Conservation (phyloP, 2,888 invertebrate species). For the Amblyteles armatorius region DNA sequence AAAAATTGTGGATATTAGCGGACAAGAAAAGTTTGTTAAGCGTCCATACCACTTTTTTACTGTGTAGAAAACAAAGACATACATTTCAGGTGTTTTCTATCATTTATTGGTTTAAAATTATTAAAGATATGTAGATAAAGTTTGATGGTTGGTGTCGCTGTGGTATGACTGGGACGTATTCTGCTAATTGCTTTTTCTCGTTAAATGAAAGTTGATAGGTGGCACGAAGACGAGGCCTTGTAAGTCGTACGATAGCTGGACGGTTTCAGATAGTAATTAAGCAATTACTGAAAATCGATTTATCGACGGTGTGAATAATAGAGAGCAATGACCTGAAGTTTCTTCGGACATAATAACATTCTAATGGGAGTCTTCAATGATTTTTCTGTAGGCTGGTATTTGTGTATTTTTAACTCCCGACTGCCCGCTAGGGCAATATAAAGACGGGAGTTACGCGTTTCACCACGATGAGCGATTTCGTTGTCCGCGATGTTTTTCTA, state of each 20-base stretch:
- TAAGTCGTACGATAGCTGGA: not conserved
- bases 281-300: conserved; percentile 30
- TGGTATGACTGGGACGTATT: not conserved
- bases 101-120: not conserved
- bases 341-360: not conserved
- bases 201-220: conserved; percentile 19
- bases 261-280: conserved; percentile 22
- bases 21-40: no score
- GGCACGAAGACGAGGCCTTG: conserved; percentile 11
- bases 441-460: no score
- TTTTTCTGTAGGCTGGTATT: not conserved
- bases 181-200: conserved; percentile 39
- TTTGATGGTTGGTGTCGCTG: conserved; percentile 3
- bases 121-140: not conserved
- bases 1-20: no score
- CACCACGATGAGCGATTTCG: no score
- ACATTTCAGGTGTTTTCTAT: not conserved
- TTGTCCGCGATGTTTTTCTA: no score
- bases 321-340: not conserved
- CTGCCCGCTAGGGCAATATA: no score
- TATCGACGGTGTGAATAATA: conserved; percentile 6
- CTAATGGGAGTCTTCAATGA: not conserved
- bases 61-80: not conserved
- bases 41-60: no score
- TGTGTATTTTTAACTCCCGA: not conserved